Evolutionary conservation across 1,140 invertebrate species (phyloP), one percentile per base, ranked within the genome.

Genomic region (Atta colombica): DNA sequence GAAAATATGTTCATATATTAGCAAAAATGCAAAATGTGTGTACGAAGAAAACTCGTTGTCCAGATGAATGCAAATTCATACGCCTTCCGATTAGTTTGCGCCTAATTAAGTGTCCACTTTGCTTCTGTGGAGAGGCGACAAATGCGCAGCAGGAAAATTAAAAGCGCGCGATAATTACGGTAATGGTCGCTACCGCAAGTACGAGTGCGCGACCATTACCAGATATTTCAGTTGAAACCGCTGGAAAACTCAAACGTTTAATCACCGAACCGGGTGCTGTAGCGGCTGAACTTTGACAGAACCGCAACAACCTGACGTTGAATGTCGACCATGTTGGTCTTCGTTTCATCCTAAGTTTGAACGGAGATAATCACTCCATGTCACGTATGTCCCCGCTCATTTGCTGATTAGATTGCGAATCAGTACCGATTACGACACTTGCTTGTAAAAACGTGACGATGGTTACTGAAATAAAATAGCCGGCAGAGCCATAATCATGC

Each of bases 371-470:
- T 89, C 85, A 53, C 55, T 84, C 21, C 39, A 63, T 69, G 72
- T 84, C 80, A 84, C 49, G 80, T 63, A 69, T 84, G 80, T 74
- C 55, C 21, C 18, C 39, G 63, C 69, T 81, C 68, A 87, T 88
- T 89, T 81, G 51, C 88, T 71, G 87, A 88, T 89, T 85, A 85
- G 60, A 78, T 63, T 77, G 84, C 69, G 58, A 88, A 82, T 35
- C 80, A 49, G 21, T 31, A 68, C 39, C 55, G 69, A 60, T 58
- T 49, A 58, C 69, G 69, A 74, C 72, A 74, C 80, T 61, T 68
- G 49, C 39, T 58, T 45, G 61, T 74, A 77, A 85, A 78, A 85
- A 85, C 75, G 51, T 77, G 72, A 18, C 68, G 55, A 18, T 58
- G 14, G 7, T 25, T n/a, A 14, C 21, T 28, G 14, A 28, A 25